Evolutionary conservation across 2,797 vertebrate genomes (phyloP).

Genomic region (Alca torda): DNA sequence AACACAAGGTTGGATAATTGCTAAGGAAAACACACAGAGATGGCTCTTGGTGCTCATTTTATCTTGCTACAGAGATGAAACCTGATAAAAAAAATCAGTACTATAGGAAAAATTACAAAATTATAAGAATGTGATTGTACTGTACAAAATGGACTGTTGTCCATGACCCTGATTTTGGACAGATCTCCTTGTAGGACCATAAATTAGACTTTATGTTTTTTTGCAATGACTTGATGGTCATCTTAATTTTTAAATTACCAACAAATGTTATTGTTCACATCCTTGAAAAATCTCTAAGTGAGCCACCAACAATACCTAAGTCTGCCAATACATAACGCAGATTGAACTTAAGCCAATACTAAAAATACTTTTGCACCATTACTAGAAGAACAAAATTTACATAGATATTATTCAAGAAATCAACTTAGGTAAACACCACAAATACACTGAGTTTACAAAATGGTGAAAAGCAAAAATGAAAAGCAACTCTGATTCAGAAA

Average conservation of each 20-base stretch:
- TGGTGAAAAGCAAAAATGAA: background rate
- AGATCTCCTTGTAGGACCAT: background rate
- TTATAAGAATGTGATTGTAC: background rate
- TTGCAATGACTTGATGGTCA: background rate
- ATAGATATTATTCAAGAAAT: background rate
- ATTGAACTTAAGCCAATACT: background rate
- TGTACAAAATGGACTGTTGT: background rate
- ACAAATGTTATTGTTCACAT: background rate
- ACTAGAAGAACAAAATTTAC: background rate
- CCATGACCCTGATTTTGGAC: background rate
- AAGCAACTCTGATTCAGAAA: background rate
- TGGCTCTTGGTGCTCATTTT: background rate
- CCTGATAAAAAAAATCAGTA: background rate
- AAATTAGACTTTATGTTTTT: background rate
- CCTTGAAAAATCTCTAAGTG: background rate
- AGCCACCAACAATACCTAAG: background rate
- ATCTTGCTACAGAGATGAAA: background rate
- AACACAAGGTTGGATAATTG: background rate
- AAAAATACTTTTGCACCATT: background rate
- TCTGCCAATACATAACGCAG: background rate
- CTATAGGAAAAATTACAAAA: background rate
- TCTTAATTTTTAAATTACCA: background rate
- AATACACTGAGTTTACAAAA: background rate
- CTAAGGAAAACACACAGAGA: slow-evolving; percentile 11
- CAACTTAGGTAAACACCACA: background rate